Evolutionary conservation across 2,888 invertebrate species (phyloP), one percentile per base, ranked within the genome.

Genomic region (Thecocarcelia acutangulata): DNA sequence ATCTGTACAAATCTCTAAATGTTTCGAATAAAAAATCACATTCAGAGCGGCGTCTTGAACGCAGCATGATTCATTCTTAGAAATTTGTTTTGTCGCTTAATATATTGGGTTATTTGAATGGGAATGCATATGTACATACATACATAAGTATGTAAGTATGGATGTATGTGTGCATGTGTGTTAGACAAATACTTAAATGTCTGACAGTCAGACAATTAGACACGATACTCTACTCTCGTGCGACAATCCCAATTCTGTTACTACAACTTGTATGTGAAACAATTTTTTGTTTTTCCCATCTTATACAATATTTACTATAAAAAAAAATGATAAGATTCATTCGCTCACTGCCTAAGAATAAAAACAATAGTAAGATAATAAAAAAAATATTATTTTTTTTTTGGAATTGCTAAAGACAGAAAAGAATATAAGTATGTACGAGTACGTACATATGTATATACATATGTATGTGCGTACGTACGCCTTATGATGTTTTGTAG

Each of bases 31-130:
- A 33, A 59, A 44, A 15, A 50, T 66, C 56, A 46, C 59, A 44
- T 52, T n/a, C 59, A 52, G 46, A 76, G 58, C 81, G 80, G 72
- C 75, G 82, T 83, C 81, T 80, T 64, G 42, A 48, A 72, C 76
- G 21, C 83, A 83, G 80, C 82, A 54, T 84, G 83, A 83, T 63
- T 84, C 84, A 84, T 84, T 83, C 82, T 79, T 42, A 68, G 83
- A 80, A 83, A 58, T 75, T 68, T 42, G 5, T 5, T 52, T 40
- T 3, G 17, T 54, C 44, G 61, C 42, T 64, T 54, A 50, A 17
- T 13, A 61, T 72, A 24, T 70, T 59, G 19, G 52, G n/a, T 66
- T 61, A 61, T 46, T 74, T 73, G 73, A 44, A 15, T 44, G 21
- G 21, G 52, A 46, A 59, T 37, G 50, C 9, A 64, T 5, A 64